Evolutionary conservation across 1,140 invertebrate species (phyloP).

Genomic region (Mesaphorura yosii): DNA sequence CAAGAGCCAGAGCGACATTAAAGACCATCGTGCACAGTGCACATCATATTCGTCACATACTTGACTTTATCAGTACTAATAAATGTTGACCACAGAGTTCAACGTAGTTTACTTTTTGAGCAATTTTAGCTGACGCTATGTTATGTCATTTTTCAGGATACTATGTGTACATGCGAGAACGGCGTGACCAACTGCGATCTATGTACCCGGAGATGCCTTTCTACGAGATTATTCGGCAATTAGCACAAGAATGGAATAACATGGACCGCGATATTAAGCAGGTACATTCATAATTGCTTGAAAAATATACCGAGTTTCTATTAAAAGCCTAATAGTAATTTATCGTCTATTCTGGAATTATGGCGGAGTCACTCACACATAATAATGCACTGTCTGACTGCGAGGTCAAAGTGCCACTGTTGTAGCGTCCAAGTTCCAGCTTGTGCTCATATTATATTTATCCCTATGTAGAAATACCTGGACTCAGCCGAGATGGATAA

Average conservation of each 20-base stretch:
- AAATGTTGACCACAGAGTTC: no score
- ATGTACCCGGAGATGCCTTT: conserved; percentile 33
- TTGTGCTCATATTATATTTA: no score
- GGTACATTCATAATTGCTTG: conserved; percentile 2
- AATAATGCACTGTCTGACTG: not conserved
- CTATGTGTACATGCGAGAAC: conserved; percentile 32
- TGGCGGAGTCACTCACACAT: no score
- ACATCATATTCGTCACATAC: no score
- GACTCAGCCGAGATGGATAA: conserved; percentile 31
- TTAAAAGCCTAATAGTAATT: not conserved
- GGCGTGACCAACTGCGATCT: conserved; percentile 31
- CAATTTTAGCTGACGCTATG: not conserved
- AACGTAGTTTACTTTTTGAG: not conserved
- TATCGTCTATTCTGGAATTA: no score
- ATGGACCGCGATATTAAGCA: conserved; percentile 32
- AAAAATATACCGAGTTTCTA: not conserved
- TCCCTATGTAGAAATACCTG: conserved; percentile 29
- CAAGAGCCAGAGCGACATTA: no score
- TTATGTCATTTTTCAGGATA: conserved; percentile 20
- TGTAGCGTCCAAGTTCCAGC: no score
- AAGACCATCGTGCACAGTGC: no score
- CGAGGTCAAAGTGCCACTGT: conserved; percentile 4
- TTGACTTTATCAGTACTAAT: no score
- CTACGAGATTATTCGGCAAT: conserved; percentile 33
- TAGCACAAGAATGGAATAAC: conserved; percentile 32